A percentile compares a stretch with the other conserved stretches of the same genome.
These are phyloP conservation scores for Trididemnum miniatum DNA, from an alignment of 23 tunicate species.

Conservation along the genomic window DNA sequence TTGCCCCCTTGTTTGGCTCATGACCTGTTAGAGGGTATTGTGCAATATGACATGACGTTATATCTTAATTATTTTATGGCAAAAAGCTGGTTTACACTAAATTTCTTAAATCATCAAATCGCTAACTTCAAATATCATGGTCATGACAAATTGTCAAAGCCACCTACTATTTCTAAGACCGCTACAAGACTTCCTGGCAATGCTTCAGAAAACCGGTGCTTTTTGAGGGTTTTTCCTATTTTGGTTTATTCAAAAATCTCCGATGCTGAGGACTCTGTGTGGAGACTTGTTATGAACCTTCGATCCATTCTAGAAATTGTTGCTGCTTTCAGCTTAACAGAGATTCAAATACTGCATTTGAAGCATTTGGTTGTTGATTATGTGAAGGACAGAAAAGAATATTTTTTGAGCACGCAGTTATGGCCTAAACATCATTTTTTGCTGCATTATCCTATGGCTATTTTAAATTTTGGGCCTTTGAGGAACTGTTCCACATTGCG, in stretches of 20 bases:
- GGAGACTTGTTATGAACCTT: background rate
- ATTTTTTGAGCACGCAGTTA: slow-evolving; percentile 11
- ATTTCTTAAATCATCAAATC: background rate
- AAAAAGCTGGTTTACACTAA: background rate
- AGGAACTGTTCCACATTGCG: slow-evolving; percentile 12
- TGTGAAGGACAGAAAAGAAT: background rate
- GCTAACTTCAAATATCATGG: background rate
- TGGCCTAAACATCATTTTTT: slow-evolving; percentile 36
- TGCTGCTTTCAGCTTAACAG: background rate
- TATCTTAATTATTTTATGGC: background rate
- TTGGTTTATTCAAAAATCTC: background rate
- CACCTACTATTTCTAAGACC: background rate
- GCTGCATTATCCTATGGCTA: slow-evolving; percentile 21
- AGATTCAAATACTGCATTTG: background rate
- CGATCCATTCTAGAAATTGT: background rate
- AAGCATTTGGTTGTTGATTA: background rate
- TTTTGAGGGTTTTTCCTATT: background rate
- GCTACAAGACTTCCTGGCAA: background rate
- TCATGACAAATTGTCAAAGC: background rate
- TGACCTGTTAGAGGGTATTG: too few species aligned
- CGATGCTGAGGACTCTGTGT: background rate
- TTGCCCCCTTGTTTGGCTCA: background rate
- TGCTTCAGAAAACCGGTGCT: slow-evolving; percentile 13
- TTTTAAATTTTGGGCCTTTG: slow-evolving; percentile 23
- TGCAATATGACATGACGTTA: background rate